Conservation (phyloP, 2,797 vertebrate species). For the Parambassis ranga region DNA sequence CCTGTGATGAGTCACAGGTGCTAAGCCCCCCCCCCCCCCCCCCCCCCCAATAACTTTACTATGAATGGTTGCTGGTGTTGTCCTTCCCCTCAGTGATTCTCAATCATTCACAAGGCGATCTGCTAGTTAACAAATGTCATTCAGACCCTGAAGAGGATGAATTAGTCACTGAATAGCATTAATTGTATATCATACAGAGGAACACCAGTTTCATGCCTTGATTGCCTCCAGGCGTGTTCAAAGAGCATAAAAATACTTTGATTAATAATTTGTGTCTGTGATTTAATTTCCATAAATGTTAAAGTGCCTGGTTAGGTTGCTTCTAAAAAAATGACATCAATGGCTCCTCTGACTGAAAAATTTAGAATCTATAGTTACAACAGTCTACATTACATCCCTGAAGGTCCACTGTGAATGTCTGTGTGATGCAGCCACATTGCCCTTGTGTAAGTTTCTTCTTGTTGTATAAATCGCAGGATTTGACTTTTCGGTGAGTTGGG, state of each 20-base stretch:
- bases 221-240: neutral
- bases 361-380: neutral
- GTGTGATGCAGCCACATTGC: neutral
- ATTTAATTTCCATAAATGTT: neutral
- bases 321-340: neutral
- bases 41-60: too few relatives aligned
- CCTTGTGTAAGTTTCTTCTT: neutral
- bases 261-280: neutral
- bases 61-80: neutral
- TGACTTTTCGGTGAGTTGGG: too few relatives aligned
- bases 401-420: neutral
- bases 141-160: neutral
- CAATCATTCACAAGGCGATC: neutral
- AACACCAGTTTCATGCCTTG: neutral
- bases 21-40: too few relatives aligned
- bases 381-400: neutral
- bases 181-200: neutral
- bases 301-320: neutral
- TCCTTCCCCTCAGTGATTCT: neutral
- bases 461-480: too few relatives aligned
- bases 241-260: neutral
- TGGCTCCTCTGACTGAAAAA: neutral
- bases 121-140: conserved; percentile 2
- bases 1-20: too few relatives aligned
- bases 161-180: neutral